These are phyloP conservation scores for Agonopterix alstromeriana DNA, from an alignment of 2,888 invertebrate genomes.

Conservation along the genomic window DNA sequence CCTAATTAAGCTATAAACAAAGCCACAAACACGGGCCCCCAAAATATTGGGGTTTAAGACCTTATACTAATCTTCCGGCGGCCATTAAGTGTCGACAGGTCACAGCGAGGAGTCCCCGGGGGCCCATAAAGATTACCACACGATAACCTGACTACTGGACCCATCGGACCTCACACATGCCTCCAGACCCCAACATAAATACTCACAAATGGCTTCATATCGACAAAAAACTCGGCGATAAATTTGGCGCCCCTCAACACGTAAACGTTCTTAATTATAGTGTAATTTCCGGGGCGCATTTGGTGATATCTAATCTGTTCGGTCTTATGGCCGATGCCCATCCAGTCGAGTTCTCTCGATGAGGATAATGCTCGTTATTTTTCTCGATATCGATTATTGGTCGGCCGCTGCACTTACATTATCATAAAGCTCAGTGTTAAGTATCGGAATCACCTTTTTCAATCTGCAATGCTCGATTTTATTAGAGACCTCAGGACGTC, in stretches of 20 bases:
- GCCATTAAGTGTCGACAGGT: conserved; percentile 73
- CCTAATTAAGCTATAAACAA: conserved; percentile 76
- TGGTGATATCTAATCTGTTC: conserved; percentile 63
- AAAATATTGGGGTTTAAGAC: conserved; percentile 50
- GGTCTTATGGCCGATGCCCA: conserved; percentile 53
- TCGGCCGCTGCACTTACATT: conserved; percentile 30
- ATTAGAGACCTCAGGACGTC: conserved; percentile 30
- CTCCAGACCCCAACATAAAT: conserved; percentile 61
- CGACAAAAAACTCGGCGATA: conserved; percentile 73
- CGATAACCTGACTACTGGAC: conserved; percentile 70
- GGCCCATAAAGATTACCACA: conserved; percentile 73
- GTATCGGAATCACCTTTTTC: conserved; percentile 14
- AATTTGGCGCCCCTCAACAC: conserved; percentile 73
- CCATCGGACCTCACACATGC: conserved; percentile 67
- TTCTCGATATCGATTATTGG: conserved; percentile 48
- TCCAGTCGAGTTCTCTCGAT: conserved; percentile 28
- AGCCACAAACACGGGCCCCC: conserved; percentile 67
- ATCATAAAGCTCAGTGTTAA: conserved; percentile 17
- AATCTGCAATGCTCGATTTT: conserved; percentile 24
- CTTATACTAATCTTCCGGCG: conserved; percentile 59
- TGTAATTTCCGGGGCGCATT: conserved; percentile 65
- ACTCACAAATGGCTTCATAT: conserved; percentile 67
- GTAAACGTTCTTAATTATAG: conserved; percentile 74
- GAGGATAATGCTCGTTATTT: conserved; percentile 37
- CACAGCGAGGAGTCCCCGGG: conserved; percentile 60